Base-by-base conservation (phyloP, 2,888 invertebrate genomes). In the Cenopis cana region DNA sequence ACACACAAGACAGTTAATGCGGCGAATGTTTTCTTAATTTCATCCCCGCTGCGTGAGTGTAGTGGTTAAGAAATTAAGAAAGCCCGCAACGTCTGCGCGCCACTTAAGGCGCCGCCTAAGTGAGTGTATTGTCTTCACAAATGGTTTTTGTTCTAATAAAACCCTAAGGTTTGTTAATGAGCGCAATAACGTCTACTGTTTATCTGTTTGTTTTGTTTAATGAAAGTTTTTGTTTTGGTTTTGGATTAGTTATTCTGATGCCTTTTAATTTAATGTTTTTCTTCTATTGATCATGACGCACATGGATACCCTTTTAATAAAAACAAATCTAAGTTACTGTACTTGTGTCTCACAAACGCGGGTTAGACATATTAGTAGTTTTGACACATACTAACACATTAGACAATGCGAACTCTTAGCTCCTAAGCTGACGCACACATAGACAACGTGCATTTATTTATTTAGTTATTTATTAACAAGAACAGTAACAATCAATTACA, bases 11-110 rank as follows among this genome's bases (percentile, higher is more conserved):
- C 82, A 80, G 80, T 86, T 88, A 89, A 90, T 87, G 88, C 83
- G 87, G 85, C 79, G 88, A 91, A 91, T 91, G 92, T 91, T 91
- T 91, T 91, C 92, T 92, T 93, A 93, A 93, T 93, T 92, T 89
- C 87, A 86, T 88, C 91, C 70, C 90, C 90, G 88, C 91, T 88
- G 92, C 83, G 89, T 87, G 83, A 84, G 86, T 85, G 86, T 85
- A 83, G 86, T 82, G 87, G 89, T 90, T 91, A 89, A 92, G 91
- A 91, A 93, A 93, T 91, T 93, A 93, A 92, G 92, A 91, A 90
- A 90, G 87, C 87, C 69, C 85, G 85, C 85, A 82, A 86, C 85
- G 88, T 89, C 89, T 85, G 85, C 82, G 79, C 84, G 83, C 88
- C 90, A 91, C 91, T 92, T 91, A 91, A 86, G 86, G 77, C 81